Base-by-base conservation (phyloP, 1,140 invertebrate genomes). In the Pseudomyrmex flavicornis region DNA sequence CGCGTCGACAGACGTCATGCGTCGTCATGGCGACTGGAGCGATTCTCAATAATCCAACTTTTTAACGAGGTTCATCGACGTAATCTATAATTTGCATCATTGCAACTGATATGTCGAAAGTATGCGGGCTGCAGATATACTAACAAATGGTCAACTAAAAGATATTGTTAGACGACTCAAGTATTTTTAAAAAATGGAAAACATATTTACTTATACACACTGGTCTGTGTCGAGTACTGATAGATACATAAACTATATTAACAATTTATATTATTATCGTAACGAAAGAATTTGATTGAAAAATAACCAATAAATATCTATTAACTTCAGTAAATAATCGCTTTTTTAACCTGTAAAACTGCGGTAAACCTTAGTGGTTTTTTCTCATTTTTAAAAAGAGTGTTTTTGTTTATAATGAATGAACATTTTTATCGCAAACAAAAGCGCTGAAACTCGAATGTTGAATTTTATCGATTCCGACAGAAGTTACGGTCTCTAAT, bases 1-100 rank as follows among this genome's bases (percentile, higher is more conserved):
- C 90, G 91, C 92, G 90, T 91, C 86, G 82, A 85, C 66, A 82
- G 89, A 90, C 91, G 91, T 90, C 90, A 89, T 76, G 85, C 87
- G 89, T 91, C 85, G 66, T 86, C 77, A 84, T 85, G 76, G 68
- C 84, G 73, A 85, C 65, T 50, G 70, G 44, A 50, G 44, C 44
- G 76, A 72, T 73, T 70, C 72, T 73, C 44, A 58, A 84, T 82
- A 84, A 77, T 79, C 70, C 62, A 61, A 79, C 66, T 84, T 79
- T 66, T 70, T 72, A 59, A 66, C 62, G 62, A 50, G 15, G 15
- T 13, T 59, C 12, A 50, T 80, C 44, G 66, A 82, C 35, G 74
- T 44, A 66, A 62, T 20, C 22, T 17, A 52, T 15, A 46, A 52
- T 59, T 79, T 46, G n/a, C 17, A 54, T 70, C n/a, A n/a, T 58